Base-by-base conservation (phyloP, 2,888 invertebrate genomes). In the Apotomis turbidana region DNA sequence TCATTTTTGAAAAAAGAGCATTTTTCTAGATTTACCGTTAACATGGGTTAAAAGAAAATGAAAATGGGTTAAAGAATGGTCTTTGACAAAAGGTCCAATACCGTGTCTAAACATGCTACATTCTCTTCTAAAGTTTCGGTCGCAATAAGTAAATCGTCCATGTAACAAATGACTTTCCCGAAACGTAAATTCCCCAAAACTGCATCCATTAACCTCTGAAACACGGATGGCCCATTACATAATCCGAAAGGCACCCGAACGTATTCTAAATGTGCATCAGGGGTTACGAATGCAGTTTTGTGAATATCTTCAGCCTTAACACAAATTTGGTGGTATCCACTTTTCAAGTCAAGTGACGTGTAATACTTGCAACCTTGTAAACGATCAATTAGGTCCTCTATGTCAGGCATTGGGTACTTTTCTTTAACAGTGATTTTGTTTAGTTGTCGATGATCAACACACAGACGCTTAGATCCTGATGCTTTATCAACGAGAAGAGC, bases 21-120 rank as follows among this genome's bases (percentile, higher is more conserved):
- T 59, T 68, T 68, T 9, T 68, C 49, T 15, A 68, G n/a, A 12
- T 68, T 68, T 8, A 68, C 12, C 0, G 67, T 59, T 38, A 68
- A 51, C n/a, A n/a, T n/a, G n/a, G n/a, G n/a, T n/a, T n/a, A n/a
- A n/a, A n/a, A n/a, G n/a, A n/a, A n/a, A n/a, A n/a, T n/a, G n/a
- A n/a, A n/a, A n/a, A n/a, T n/a, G n/a, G n/a, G n/a, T n/a, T n/a
- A n/a, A n/a, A n/a, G n/a, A n/a, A n/a, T n/a, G n/a, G n/a, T n/a
- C n/a, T n/a, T n/a, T n/a, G n/a, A n/a, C n/a, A n/a, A n/a, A n/a
- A n/a, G n/a, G n/a, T n/a, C n/a, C n/a, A n/a, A 49, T 0, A 68
- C 67, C 15, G 4, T 4, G 4, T 68, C 67, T 8, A 59, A 58
- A 15, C 58, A 52, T 52, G 36, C 27, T 51, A 52, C 13, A 15